Evolutionary conservation across 2,113 vertebrate species (phyloP), one percentile per base, ranked within the genome.

Genomic region (Sapajus apella): DNA sequence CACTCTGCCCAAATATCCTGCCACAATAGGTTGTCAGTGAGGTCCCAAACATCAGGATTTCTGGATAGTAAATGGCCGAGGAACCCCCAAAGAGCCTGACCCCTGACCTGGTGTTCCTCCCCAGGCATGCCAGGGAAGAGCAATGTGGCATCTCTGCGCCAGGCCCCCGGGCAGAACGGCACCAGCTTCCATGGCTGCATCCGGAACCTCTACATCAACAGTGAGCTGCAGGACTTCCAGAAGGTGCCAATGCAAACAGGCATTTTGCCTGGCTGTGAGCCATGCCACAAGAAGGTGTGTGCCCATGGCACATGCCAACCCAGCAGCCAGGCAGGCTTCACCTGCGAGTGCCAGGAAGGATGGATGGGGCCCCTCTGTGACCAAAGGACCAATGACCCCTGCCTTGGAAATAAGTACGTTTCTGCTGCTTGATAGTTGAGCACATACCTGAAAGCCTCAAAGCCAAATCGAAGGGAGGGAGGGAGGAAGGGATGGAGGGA

Each of bases 171-270:
- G 13, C 99, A 99, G 81, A 99, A 99, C 0, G 99, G 99, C 96
- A 99, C 99, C 32, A 99, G 99, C 96, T 99, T 99, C 98, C 99
- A 99, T 0, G 99, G 99, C 64, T 99, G 99, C 97, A 99, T 99
- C 89, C 99, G 99, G 40, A 99, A 99, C 93, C 98, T 99, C 0
- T 99, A 99, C 77, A 99, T 99, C 98, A 99, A 99, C 80, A 99
- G 99, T 0, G 99, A 99, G 94, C 99, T 99, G 79, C 99, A 99
- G 97, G 99, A 99, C 98, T 99, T 99, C 93, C 98, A 98, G 75
- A 99, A 98, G 56, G 99, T 99, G 97, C 99, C 99, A n/a, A 98
- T 99, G 96, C 99, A 99, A 88, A 98, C 98, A 3, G 99, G 99
- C 79, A 99, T 99, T 85, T 98, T 99, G 80, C 99, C 99, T 0